phyloP scores from a whole-genome alignment of 2,113 vertebrate species.

The Leptocoma aspasia region DNA sequence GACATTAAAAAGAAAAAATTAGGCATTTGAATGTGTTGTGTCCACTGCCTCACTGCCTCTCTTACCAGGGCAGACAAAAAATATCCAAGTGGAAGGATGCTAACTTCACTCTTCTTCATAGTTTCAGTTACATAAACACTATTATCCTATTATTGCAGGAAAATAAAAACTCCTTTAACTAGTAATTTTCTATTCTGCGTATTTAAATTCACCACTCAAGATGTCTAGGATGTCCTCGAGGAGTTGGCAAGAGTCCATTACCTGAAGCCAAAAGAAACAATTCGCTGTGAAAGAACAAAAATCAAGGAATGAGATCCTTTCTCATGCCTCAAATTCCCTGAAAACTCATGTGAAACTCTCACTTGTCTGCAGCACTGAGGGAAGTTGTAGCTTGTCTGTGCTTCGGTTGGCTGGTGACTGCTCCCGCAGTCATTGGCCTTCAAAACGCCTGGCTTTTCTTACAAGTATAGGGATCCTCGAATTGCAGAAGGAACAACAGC shows the following conservation, averaged over 20 bases:
- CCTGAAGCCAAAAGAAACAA: neutral
- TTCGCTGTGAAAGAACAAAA: neutral
- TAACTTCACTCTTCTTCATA: neutral
- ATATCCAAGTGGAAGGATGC: neutral
- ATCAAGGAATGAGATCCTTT: neutral
- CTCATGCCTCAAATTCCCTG: neutral
- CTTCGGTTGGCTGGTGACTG: neutral
- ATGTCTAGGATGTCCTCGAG: fast-evolving
- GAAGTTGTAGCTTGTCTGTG: neutral
- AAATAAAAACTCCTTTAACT: neutral
- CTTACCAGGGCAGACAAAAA: neutral
- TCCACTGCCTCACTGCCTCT: neutral
- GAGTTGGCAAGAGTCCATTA: neutral
- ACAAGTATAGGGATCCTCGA: fast-evolving
- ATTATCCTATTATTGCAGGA: neutral
- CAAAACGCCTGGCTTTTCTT: neutral
- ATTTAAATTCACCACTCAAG: neutral
- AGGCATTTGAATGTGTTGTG: neutral
- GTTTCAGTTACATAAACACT: neutral
- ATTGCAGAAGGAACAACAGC: neutral
- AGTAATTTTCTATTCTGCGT: neutral
- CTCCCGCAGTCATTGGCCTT: neutral
- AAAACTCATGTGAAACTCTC: neutral
- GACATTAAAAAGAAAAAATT: neutral
- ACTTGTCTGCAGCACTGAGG: neutral